These are phyloP conservation scores for Stenodera caucasica DNA, from an alignment of 2,888 invertebrate species.

Conservation along the genomic window DNA sequence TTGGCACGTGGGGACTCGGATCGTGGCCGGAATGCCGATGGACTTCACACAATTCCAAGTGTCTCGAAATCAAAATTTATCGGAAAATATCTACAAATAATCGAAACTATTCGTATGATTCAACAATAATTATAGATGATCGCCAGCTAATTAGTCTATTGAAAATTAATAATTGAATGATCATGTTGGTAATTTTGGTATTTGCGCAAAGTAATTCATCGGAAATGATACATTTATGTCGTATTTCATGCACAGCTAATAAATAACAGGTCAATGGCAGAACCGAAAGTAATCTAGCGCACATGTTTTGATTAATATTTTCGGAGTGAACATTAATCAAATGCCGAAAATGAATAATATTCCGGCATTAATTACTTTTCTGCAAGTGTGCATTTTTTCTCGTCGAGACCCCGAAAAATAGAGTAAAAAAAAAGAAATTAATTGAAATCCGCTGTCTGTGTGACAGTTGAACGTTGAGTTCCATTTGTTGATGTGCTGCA, in stretches of 20 bases:
- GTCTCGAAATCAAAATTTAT: too few relatives aligned
- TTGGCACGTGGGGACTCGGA: not conserved
- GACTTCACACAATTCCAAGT: too few relatives aligned
- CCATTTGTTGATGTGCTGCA: not conserved
- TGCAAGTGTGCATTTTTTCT: constrained; percentile 37
- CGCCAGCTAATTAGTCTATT: constrained; percentile 15
- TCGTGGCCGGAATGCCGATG: not conserved
- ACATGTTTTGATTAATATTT: constrained; percentile 43
- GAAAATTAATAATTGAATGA: constrained; percentile 20
- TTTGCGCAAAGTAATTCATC: constrained; percentile 28
- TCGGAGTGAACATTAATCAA: constrained; percentile 41
- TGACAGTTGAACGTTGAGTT: not conserved
- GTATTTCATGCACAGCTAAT: constrained; percentile 30
- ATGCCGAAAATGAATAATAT: constrained; percentile 37
- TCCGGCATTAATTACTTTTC: constrained; percentile 38
- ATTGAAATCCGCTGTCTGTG: constrained; percentile 14
- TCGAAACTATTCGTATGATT: not conserved
- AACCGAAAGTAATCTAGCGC: constrained; percentile 41
- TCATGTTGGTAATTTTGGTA: constrained; percentile 19
- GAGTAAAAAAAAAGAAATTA: constrained; percentile 15
- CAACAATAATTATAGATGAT: not conserved
- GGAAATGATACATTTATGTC: constrained; percentile 27
- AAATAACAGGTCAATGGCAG: constrained; percentile 32
- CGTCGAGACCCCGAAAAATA: too few relatives aligned
- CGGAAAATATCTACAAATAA: not conserved